Conservation (phyloP, 2,113 vertebrate genomes). For the Gavia stellata region DNA sequence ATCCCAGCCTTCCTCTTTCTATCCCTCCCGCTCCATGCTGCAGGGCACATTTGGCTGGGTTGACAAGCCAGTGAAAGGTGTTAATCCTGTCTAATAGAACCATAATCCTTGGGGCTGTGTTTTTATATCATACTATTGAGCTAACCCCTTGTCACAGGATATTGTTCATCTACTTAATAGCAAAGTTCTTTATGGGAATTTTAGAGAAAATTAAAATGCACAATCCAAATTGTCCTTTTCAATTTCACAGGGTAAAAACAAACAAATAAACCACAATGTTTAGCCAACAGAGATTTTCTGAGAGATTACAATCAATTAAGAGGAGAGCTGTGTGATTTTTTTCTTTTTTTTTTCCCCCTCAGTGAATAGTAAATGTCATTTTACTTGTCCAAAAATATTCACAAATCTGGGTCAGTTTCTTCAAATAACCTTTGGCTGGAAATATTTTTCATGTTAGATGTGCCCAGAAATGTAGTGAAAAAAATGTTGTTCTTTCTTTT, state of each 20-base stretch:
- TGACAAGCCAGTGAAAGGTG: conserved; percentile 56
- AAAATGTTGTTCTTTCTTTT: neutral
- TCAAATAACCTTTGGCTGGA: conserved; percentile 33
- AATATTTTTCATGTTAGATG: conserved; percentile 8
- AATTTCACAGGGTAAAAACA: neutral
- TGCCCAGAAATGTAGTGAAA: neutral
- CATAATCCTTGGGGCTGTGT: conserved; percentile 10
- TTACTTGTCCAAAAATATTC: conserved; percentile 21
- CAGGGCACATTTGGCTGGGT: conserved; percentile 48
- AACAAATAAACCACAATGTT: neutral
- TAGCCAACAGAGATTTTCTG: conserved; percentile 1
- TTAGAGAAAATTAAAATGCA: conserved; percentile 7
- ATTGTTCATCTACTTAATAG: conserved; percentile 43
- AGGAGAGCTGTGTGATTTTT: neutral
- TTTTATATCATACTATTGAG: conserved; percentile 33
- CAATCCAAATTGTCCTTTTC: neutral
- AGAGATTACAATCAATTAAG: neutral
- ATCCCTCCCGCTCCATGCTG: neutral
- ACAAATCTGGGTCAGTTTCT: conserved; percentile 19
- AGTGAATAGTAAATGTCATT: conserved; percentile 10
- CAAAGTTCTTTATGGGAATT: conserved; percentile 43
- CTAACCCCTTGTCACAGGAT: conserved; percentile 33
- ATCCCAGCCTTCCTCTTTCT: neutral
- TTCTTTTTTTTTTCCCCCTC: no score
- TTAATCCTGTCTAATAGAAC: conserved; percentile 58